These are phyloP conservation scores for Gadus chalcogrammus DNA, from an alignment of 2,113 vertebrate species.

Conservation along the genomic window DNA sequence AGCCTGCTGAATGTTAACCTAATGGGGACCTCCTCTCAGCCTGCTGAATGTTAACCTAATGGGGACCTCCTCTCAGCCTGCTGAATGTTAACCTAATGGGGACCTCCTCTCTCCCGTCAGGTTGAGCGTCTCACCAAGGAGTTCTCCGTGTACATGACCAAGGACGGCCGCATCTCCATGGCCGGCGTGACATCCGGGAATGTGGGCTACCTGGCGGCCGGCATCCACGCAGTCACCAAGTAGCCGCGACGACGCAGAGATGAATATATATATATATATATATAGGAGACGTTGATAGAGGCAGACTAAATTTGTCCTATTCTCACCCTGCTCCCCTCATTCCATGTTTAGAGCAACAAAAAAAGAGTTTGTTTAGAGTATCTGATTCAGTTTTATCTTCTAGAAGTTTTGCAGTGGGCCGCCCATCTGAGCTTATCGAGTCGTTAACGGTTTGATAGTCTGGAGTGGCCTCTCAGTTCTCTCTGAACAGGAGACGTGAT, in stretches of 20 bases:
- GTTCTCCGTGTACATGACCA: slow-evolving; percentile 97
- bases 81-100: too few species aligned
- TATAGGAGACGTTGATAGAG: slow-evolving; percentile 15
- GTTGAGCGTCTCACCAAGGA: slow-evolving; percentile 91
- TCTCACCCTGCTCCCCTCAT: slow-evolving; percentile 34
- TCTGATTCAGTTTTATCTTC: slow-evolving; percentile 41
- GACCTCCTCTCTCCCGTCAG: slow-evolving; percentile 54
- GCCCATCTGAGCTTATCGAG: slow-evolving; percentile 3
- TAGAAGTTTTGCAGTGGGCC: slow-evolving; percentile 12
- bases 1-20: too few species aligned
- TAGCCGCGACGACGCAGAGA: slow-evolving; percentile 55
- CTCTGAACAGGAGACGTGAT: slow-evolving; percentile 19
- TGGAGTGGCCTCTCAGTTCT: not conserved
- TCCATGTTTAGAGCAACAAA: slow-evolving; percentile 15
- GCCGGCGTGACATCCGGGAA: slow-evolving; percentile 90
- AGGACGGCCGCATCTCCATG: slow-evolving; percentile 95
- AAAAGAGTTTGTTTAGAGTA: slow-evolving; percentile 28
- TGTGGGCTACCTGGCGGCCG: slow-evolving; percentile 87
- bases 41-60: too few species aligned
- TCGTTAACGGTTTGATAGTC: slow-evolving; percentile 18
- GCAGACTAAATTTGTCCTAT: slow-evolving; percentile 30
- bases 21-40: too few species aligned
- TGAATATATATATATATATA: slow-evolving; percentile 11
- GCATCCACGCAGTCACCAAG: slow-evolving; percentile 92
- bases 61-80: too few species aligned